A percentile compares a stretch with the other conserved stretches of the same genome.
phyloP scores from a whole-genome alignment of 2,113 vertebrate genomes.

The Parus major region DNA sequence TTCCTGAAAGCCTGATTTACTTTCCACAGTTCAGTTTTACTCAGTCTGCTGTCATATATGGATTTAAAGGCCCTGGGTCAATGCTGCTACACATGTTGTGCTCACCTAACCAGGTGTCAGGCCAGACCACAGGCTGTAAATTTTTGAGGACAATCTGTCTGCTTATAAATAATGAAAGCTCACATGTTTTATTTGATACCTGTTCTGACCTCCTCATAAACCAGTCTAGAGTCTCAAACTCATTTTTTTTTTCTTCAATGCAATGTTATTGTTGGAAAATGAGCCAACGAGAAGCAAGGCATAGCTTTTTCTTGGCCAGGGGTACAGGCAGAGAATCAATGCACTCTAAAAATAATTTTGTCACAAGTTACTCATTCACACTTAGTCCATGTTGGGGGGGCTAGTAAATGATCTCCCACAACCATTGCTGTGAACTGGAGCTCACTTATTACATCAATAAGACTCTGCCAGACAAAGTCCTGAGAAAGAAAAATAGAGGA shows the following conservation, averaged over 20 bases:
- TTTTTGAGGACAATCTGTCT: neutral
- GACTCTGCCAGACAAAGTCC: neutral
- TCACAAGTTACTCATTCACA: slow-evolving; percentile 19
- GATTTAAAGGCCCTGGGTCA: slow-evolving; percentile 7
- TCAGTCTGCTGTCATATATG: neutral
- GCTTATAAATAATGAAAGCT: slow-evolving; percentile 1
- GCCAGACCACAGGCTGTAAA: neutral
- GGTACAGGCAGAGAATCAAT: neutral
- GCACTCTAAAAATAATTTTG: slow-evolving; percentile 6
- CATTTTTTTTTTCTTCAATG: neutral
- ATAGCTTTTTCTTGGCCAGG: neutral
- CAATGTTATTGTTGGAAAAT: neutral
- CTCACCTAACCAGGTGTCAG: slow-evolving; percentile 13
- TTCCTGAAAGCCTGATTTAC: neutral
- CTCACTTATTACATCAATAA: neutral
- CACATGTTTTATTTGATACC: neutral
- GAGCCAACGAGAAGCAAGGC: neutral
- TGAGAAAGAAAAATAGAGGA: neutral
- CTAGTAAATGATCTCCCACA: neutral
- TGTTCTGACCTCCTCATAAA: neutral
- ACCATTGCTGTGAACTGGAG: neutral
- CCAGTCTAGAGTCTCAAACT: neutral
- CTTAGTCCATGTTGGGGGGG: neutral
- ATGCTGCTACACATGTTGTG: neutral
- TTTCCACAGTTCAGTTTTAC: neutral